These are phyloP conservation scores for Pelmatolapia mariae DNA, from an alignment of 2,113 vertebrate genomes.

Conservation along the genomic window DNA sequence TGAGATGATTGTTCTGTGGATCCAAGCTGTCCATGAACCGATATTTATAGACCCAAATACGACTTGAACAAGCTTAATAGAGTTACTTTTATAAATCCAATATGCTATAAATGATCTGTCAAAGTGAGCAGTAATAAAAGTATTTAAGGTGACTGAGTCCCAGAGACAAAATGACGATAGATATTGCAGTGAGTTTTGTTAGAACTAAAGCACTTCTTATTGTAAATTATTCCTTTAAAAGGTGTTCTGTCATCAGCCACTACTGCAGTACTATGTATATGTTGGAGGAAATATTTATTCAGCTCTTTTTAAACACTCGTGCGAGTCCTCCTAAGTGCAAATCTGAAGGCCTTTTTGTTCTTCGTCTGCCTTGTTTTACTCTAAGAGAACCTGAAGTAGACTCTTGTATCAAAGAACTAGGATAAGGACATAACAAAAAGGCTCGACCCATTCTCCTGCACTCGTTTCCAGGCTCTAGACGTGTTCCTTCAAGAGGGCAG, in stretches of 20 bases:
- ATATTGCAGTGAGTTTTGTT: neutral
- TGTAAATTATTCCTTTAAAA: neutral
- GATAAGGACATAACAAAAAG: neutral
- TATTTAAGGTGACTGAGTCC: neutral
- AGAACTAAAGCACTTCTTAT: neutral
- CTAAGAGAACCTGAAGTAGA: neutral
- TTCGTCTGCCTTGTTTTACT: neutral
- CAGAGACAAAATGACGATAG: neutral
- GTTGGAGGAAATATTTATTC: neutral
- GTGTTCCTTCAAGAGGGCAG: neutral
- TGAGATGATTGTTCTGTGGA: neutral
- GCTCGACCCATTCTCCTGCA: neutral
- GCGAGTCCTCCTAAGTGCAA: neutral
- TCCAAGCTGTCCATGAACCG: neutral
- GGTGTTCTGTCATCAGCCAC: neutral
- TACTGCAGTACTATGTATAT: neutral
- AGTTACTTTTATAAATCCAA: neutral
- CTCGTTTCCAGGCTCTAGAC: neutral
- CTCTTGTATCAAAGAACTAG: neutral
- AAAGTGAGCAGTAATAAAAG: neutral
- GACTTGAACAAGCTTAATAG: neutral
- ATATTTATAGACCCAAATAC: neutral
- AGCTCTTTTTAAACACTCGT: neutral
- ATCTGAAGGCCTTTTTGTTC: neutral
- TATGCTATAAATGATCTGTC: neutral